Base-by-base conservation (phyloP, 2,113 vertebrate species). In the Scopus umbretta region DNA sequence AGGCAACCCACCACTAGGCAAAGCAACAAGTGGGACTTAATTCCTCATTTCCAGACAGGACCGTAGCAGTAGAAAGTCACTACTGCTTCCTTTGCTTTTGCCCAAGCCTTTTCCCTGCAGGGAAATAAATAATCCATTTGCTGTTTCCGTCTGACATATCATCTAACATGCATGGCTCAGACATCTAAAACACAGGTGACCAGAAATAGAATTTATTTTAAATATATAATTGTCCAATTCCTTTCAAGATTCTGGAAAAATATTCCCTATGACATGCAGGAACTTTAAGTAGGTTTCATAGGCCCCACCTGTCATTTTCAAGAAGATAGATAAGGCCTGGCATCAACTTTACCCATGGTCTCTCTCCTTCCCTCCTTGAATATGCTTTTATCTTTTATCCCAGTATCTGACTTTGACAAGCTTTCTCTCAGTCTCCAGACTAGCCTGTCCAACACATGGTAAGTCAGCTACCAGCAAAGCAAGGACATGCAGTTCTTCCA, bases 61-160 rank as follows among this genome's bases (percentile, higher is more conserved):
- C 25, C 1, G 1, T 14, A 45, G 32, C 38, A 70, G 36, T 12
- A 15, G 47, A 74, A 49, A 88, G 11, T 11, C 11, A 76, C 40
- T 76, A 76, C 40, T 76, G 29, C 21, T 90, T 93, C 47, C 59
- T 86, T 42, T 91, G 66, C 53, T 86, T 90, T 92, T 76, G 88
- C 75, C 58, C 74, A 89, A 83, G 32, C 58, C 34, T 55, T 50
- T 96, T 86, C 56, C 7, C 74, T 84, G 26, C 27, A 92, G 86
- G 61, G 55, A 86, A 94, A 94, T 94, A 96, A 96, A 96, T 96
- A 93, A 96, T 83, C 90, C 63, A 94, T 92, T 78, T 80, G 17
- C 80, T 85, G 49, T 92, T 96, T 80, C 91, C 92, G 42, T 71
- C 52, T 86, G 75, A 80, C n/a, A 42, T 50, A 23, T 89, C 80